Evolutionary conservation across 2,888 invertebrate genomes (phyloP).

Genomic region (Aelia acuminata): DNA sequence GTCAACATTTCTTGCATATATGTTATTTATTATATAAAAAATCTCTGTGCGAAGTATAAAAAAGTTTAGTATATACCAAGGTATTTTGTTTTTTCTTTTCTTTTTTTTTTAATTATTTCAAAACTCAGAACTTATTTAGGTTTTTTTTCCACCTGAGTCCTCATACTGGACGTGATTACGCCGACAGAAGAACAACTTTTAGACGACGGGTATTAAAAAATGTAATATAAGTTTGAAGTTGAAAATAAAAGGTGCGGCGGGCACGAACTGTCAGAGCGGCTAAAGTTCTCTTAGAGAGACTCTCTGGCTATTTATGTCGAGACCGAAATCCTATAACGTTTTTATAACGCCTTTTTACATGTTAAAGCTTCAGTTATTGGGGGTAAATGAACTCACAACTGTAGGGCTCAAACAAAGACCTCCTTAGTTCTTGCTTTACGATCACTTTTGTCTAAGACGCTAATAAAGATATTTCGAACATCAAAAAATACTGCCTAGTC

Average conservation of each 20-base stretch:
- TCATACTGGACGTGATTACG: slow-evolving; percentile 3
- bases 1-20: too few relatives aligned
- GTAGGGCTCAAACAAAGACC: neutral
- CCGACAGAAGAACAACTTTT: slow-evolving; percentile 16
- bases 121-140: neutral
- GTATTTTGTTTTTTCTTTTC: neutral
- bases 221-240: slow-evolving; percentile 29
- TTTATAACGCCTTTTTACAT: slow-evolving; percentile 34
- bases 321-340: slow-evolving; percentile 6
- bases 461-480: neutral
- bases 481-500: neutral
- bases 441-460: neutral
- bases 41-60: neutral
- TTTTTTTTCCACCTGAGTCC: slow-evolving; percentile 11
- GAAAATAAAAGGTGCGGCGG: neutral
- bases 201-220: slow-evolving; percentile 5
- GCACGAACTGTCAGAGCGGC: slow-evolving; percentile 22
- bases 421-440: neutral
- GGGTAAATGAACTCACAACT: neutral
- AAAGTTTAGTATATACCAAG: neutral
- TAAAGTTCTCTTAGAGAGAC: neutral
- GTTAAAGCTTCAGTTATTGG: neutral
- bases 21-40: too few relatives aligned
- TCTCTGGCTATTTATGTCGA: neutral
- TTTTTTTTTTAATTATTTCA: neutral